Evolutionary conservation across 2,888 invertebrate species (phyloP), one percentile per base, ranked within the genome.

Genomic region (Synanthedon myopaeformis): DNA sequence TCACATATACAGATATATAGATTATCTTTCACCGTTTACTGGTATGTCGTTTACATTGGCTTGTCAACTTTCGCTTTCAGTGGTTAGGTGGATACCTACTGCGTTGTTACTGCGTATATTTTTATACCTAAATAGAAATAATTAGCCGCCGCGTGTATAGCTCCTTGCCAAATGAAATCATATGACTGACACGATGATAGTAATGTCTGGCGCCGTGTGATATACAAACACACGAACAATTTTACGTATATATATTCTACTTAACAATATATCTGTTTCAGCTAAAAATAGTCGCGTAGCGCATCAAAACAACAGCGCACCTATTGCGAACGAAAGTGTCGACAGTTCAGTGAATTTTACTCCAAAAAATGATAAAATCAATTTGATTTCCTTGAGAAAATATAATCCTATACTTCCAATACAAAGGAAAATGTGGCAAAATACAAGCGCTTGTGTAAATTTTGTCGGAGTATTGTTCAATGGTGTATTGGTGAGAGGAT

Each of bases 281-380:
- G 86, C 79, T 83, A 87, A 84, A 82, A 86, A 85, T 86, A 86
- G 71, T 57, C 54, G 55, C 58, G 59, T 53, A 63, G 63, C 76
- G 58, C 73, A 80, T 76, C 80, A 86, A 83, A 85, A 85, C 82
- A 84, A 76, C 76, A 60, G 52, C 59, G 64, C 66, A 61, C 62
- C 63, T 55, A 60, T 66, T 59, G 56, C 69, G 53, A 66, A 64
- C 64, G 72, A 76, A 68, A 75, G 28, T 53, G 53, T 54, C 51
- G 53, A 53, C 41, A 61, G 68, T 66, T 70, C 65, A 61, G 66
- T 71, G 60, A 81, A 82, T 61, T 74, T 67, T 58, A 59, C 55
- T 28, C 59, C 61, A 54, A 67, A 71, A 65, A 69, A 77, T 79
- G 71, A 61, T 60, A 42, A 55, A 50, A 55, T 51, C 53, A 41